phyloP scores from a whole-genome alignment of 2,113 vertebrate genomes.

The Microcebus murinus region DNA sequence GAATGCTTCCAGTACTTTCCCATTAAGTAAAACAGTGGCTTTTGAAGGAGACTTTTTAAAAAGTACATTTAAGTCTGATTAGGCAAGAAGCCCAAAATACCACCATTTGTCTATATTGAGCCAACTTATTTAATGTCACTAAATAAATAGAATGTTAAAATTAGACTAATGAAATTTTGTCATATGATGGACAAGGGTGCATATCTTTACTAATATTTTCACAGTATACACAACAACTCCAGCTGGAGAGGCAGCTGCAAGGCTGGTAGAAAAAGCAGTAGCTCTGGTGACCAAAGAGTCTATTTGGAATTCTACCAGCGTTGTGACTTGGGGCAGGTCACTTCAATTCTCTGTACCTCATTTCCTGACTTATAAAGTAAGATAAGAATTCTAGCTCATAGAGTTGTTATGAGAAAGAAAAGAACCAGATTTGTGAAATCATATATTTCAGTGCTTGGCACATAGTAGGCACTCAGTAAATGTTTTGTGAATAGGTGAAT shows the following conservation, averaged over 20 bases:
- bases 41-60: conserved; percentile 39
- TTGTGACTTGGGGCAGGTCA: background rate
- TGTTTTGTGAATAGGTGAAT: background rate
- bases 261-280: background rate
- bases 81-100: conserved; percentile 18
- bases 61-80: conserved; percentile 49
- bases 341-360: background rate
- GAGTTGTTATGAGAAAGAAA: background rate
- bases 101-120: conserved; percentile 56
- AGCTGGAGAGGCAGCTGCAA: conserved; percentile 16
- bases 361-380: conserved; percentile 33
- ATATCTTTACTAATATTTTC: conserved; percentile 52
- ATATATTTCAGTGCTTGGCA: background rate
- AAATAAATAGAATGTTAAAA: conserved; percentile 58
- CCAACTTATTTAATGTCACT: conserved; percentile 36
- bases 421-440: background rate
- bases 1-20: conserved; percentile 17
- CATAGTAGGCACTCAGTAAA: background rate
- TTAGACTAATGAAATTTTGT: conserved; percentile 25
- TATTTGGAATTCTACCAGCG: conserved; percentile 46
- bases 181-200: conserved; percentile 33
- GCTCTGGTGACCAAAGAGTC: conserved; percentile 42
- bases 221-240: conserved; percentile 26
- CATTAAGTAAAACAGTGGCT: conserved; percentile 31
- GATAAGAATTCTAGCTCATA: background rate